phyloP scores from a whole-genome alignment of 2,797 vertebrate species.

The Emys orbicularis region DNA sequence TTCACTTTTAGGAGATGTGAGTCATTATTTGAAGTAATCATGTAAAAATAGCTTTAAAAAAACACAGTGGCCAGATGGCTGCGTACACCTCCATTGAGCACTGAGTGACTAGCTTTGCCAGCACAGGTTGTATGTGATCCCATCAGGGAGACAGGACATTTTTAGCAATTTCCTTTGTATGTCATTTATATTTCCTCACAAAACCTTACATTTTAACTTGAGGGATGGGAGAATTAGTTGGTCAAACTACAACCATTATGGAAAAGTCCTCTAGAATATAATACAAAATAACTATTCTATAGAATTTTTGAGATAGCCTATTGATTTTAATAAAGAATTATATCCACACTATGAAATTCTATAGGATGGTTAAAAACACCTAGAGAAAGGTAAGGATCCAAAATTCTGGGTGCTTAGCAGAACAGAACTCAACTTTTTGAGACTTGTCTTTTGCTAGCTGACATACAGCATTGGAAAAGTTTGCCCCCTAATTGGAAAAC shows the following conservation, averaged over 20 bases:
- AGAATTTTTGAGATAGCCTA: neutral
- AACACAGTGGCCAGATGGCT: accelerated
- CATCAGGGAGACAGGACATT: neutral
- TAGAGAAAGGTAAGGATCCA: neutral
- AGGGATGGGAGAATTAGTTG: neutral
- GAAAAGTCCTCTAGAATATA: neutral
- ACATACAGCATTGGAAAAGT: neutral
- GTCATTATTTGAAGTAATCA: neutral
- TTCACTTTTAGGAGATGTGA: neutral
- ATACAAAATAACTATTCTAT: neutral
- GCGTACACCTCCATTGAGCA: neutral
- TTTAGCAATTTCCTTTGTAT: neutral
- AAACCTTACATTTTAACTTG: neutral
- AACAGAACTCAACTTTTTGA: neutral
- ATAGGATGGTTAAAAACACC: neutral
- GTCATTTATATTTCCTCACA: neutral
- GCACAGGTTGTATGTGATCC: neutral
- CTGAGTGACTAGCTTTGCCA: neutral
- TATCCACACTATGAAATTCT: neutral
- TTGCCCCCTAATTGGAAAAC: neutral
- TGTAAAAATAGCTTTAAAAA: neutral
- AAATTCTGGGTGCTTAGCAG: neutral
- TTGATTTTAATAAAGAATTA: neutral
- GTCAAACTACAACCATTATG: neutral
- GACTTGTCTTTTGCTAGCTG: neutral